Evolutionary conservation across 2,113 vertebrate genomes (phyloP).

Genomic region (Galbula dea): DNA sequence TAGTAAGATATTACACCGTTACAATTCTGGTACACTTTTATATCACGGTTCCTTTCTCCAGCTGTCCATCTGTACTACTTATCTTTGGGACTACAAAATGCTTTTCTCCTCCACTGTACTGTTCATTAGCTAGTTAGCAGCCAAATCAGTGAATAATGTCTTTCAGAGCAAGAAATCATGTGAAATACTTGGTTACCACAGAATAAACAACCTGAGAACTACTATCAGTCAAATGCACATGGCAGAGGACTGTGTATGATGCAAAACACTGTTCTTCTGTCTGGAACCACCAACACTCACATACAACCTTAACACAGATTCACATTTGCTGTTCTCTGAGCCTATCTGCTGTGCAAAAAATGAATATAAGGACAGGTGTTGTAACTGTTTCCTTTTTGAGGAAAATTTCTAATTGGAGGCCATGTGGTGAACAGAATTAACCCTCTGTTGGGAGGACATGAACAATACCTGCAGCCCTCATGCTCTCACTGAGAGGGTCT

Average conservation of each 20-base stretch:
- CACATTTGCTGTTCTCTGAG: not conserved
- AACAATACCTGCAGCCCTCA: not conserved
- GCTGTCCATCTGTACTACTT: not conserved
- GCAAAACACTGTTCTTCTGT: accelerated
- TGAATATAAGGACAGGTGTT: accelerated
- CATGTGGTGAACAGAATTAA: not conserved
- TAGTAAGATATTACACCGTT: not conserved
- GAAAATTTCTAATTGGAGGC: not conserved
- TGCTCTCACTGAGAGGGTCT: not conserved
- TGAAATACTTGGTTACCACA: not conserved
- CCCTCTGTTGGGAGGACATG: accelerated
- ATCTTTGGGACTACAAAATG: not conserved
- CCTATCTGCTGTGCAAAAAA: not conserved
- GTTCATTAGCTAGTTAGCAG: not conserved
- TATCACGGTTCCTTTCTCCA: not conserved
- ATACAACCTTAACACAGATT: not conserved
- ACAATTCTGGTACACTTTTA: accelerated
- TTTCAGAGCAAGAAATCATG: not conserved
- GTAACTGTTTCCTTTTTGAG: not conserved
- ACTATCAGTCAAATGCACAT: accelerated
- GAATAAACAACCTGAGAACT: not conserved
- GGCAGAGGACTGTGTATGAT: not conserved
- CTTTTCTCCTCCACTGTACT: not conserved
- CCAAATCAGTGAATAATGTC: not conserved
- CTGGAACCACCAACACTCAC: too few relatives aligned